Evolutionary conservation across 2,113 vertebrate genomes (phyloP).

Genomic region (Holacanthus passer): DNA sequence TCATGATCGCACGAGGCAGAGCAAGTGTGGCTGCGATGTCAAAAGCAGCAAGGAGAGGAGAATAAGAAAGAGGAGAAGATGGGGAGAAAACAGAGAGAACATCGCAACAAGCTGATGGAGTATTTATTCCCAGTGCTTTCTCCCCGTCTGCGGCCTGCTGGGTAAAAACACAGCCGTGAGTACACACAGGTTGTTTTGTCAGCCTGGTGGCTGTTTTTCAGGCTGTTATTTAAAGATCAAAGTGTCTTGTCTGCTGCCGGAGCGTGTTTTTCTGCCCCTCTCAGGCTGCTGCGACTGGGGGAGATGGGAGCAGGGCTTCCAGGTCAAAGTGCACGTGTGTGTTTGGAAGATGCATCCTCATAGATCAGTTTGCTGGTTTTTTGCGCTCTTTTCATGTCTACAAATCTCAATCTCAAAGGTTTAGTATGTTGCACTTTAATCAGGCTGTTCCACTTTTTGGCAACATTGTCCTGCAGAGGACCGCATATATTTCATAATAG

Average conservation of each 20-base stretch:
- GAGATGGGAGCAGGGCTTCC: not conserved
- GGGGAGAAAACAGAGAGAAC: not conserved
- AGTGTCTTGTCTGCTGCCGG: not conserved
- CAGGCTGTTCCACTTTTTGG: not conserved
- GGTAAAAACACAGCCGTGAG: conserved; percentile 25
- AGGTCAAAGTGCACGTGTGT: conserved; percentile 27
- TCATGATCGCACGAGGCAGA: conserved; percentile 48
- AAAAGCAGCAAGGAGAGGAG: conserved; percentile 30
- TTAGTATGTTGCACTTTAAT: not conserved
- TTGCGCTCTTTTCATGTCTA: not conserved
- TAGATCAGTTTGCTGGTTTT: not conserved
- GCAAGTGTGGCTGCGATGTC: conserved; percentile 25
- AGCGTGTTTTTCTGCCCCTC: conserved; percentile 15
- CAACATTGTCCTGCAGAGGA: not conserved
- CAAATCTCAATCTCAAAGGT: not conserved
- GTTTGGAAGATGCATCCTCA: conserved; percentile 5
- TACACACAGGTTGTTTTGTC: conserved; percentile 3
- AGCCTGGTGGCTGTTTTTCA: conserved; percentile 3
- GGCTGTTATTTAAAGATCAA: conserved; percentile 42
- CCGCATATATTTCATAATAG: not conserved
- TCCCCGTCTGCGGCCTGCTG: not conserved
- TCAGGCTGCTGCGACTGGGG: conserved; percentile 1
- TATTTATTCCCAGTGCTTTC: conserved; percentile 19
- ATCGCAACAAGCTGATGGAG: conserved; percentile 4
- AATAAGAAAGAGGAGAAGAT: conserved; percentile 9